These are phyloP conservation scores for Myiotriccus ornatus DNA, from an alignment of 2,797 vertebrate species.

Conservation along the genomic window DNA sequence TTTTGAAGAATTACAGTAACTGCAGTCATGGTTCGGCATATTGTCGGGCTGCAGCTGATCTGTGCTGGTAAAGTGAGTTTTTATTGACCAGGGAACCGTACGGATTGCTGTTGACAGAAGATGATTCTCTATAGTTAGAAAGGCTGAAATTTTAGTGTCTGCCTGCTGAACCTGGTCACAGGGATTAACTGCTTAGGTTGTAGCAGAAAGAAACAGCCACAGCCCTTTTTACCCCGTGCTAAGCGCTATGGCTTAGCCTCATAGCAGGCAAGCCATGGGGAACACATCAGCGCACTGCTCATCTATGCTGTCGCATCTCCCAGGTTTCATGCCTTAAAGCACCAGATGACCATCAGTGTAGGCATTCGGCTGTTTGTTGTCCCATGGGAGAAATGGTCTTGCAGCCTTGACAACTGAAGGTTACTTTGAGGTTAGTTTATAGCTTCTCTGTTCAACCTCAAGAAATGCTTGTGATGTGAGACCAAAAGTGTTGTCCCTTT, in stretches of 20 bases:
- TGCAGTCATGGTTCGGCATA: rapidly evolving
- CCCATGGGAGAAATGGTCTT: not conserved
- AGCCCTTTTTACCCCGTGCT: not conserved
- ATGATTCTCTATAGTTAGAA: not conserved
- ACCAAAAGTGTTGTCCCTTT: not conserved
- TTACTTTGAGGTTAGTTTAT: not conserved
- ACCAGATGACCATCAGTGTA: not conserved
- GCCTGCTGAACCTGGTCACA: not conserved
- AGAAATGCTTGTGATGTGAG: not conserved
- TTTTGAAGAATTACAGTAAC: not conserved
- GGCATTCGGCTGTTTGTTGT: not conserved
- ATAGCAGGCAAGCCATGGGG: not conserved
- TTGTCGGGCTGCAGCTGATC: not conserved
- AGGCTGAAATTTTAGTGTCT: not conserved
- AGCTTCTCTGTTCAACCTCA: not conserved
- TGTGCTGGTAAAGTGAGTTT: not conserved
- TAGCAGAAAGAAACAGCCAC: not conserved
- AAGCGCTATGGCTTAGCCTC: not conserved
- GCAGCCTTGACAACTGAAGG: not conserved
- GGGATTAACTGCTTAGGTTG: not conserved
- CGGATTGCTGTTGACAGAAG: not conserved
- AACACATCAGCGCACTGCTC: not conserved
- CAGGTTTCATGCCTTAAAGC: not conserved
- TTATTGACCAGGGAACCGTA: not conserved
- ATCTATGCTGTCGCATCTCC: not conserved